Evolutionary conservation across 2,113 vertebrate genomes (phyloP).

Genomic region (Paramormyrops kingsleyae): DNA sequence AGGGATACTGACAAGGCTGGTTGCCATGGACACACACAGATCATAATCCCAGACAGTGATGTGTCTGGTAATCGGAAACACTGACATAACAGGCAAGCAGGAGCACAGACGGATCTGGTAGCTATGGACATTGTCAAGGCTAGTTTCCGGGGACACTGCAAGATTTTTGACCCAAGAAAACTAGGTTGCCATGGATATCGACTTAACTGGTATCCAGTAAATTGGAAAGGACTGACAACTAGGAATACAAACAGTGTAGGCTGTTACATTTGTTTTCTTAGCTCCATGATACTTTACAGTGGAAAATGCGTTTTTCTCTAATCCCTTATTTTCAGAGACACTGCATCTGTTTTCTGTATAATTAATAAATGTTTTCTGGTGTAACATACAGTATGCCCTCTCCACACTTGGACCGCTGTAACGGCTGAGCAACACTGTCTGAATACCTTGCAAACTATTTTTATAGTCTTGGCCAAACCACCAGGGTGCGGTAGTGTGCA

Average conservation of each 20-base stretch:
- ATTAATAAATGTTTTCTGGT: neutral
- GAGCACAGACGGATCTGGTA: neutral
- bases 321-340: neutral
- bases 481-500: neutral
- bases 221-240: neutral
- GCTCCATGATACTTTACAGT: neutral
- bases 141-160: neutral
- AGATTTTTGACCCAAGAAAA: neutral
- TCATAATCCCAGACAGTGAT: neutral
- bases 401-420: neutral
- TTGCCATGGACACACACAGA: constrained; percentile 10
- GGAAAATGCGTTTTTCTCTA: neutral
- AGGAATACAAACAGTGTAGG: neutral
- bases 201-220: neutral
- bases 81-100: neutral
- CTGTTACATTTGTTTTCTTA: neutral
- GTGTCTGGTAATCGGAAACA: neutral
- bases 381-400: neutral
- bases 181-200: neutral
- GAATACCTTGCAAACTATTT: neutral
- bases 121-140: neutral
- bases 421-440: neutral
- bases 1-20: neutral
- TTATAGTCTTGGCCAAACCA: neutral
- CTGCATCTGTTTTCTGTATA: neutral